A percentile compares a stretch with the other conserved stretches of the same genome.
Evolutionary conservation across 2,113 vertebrate genomes (phyloP).

Genomic region (Coptodon rendalli): DNA sequence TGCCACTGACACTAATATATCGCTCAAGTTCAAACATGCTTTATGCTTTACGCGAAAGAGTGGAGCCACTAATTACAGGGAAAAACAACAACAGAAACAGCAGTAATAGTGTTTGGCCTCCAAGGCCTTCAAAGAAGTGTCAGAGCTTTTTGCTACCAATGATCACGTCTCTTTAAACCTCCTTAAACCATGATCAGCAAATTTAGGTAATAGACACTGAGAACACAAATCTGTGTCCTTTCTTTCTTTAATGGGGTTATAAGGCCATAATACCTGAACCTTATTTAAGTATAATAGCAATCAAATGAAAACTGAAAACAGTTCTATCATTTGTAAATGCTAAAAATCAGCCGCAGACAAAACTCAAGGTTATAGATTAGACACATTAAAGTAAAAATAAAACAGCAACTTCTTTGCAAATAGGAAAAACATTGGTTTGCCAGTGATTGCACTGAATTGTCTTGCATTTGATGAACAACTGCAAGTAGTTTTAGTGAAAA

Average conservation of each 20-base stretch:
- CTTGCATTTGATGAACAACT: background rate
- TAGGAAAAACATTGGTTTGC: background rate
- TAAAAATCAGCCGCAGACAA: background rate
- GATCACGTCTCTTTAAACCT: background rate
- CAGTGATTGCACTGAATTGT: background rate
- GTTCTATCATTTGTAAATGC: background rate
- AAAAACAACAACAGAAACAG: background rate
- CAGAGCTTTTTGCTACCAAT: background rate
- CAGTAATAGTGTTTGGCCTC: background rate
- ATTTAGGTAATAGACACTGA: background rate
- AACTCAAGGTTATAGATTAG: background rate
- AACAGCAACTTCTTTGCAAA: background rate
- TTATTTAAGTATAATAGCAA: background rate
- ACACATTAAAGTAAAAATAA: background rate
- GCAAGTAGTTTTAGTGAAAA: background rate
- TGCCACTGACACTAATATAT: slow-evolving; percentile 13
- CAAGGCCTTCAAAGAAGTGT: background rate
- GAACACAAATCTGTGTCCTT: background rate
- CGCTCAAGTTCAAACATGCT: background rate
- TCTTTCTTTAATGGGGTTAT: background rate
- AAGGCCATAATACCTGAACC: background rate
- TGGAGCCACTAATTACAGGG: background rate
- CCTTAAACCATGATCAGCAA: background rate
- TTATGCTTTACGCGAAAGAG: background rate
- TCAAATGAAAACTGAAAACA: background rate